These are phyloP conservation scores for Philereme transversata DNA, from an alignment of 2,888 invertebrate genomes.

Conservation along the genomic window DNA sequence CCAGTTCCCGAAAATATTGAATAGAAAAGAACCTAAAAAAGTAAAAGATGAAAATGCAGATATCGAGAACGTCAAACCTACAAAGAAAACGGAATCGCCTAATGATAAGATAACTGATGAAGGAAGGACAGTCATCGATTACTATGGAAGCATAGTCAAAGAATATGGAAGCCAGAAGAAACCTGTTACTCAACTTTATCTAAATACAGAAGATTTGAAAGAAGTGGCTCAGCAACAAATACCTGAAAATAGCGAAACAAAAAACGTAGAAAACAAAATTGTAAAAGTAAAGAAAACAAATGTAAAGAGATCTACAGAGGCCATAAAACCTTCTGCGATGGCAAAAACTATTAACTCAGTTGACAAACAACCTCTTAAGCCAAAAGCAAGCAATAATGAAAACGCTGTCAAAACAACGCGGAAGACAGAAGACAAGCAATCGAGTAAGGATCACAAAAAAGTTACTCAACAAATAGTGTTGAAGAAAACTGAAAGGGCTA, in stretches of 20 bases:
- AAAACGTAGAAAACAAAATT: slow-evolving; percentile 47
- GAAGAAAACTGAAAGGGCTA: slow-evolving; percentile 74
- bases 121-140: slow-evolving; percentile 88
- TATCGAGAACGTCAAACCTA: slow-evolving; percentile 41
- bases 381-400: slow-evolving; percentile 38
- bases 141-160: slow-evolving; percentile 91
- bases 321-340: slow-evolving; percentile 31
- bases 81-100: slow-evolving; percentile 51
- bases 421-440: slow-evolving; percentile 40
- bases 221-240: slow-evolving; percentile 82
- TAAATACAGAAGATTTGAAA: slow-evolving; percentile 86
- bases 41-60: slow-evolving; percentile 40
- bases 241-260: slow-evolving; percentile 47
- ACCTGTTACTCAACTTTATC: slow-evolving; percentile 79
- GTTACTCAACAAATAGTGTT: slow-evolving; percentile 60
- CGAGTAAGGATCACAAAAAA: slow-evolving; percentile 50
- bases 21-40: slow-evolving; percentile 66
- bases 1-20: slow-evolving; percentile 66
- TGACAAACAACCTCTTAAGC: slow-evolving; percentile 42
- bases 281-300: slow-evolving; percentile 47
- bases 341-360: slow-evolving; percentile 45
- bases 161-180: slow-evolving; percentile 85
- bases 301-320: slow-evolving; percentile 46
- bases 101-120: slow-evolving; percentile 84
- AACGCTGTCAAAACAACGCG: slow-evolving; percentile 26